Percentiles rank a stretch among this genome's conserved stretches.
Evolutionary conservation across 2,888 invertebrate species (phyloP).

Genomic region (Harpalus rubripes): DNA sequence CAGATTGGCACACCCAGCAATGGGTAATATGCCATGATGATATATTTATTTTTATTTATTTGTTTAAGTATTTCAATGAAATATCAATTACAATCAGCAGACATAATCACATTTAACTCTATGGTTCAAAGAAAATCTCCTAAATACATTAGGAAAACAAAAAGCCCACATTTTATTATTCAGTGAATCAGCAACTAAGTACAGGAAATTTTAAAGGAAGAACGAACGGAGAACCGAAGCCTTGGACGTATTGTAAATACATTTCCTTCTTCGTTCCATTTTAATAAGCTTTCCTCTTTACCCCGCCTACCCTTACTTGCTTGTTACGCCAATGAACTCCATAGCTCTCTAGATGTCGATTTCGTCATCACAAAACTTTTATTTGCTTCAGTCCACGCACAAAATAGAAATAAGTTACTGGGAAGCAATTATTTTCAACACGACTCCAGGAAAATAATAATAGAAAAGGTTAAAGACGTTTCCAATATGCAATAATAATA

Average conservation of each 20-base stretch:
- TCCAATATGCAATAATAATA: background rate
- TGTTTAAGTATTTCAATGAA: background rate
- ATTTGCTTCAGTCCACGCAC: background rate
- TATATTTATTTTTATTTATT: too few relatives aligned
- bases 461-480: background rate
- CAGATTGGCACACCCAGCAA: too few relatives aligned
- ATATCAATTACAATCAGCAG: background rate
- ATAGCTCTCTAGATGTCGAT: constrained; percentile 17
- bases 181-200: constrained; percentile 8
- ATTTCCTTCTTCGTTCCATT: constrained; percentile 43
- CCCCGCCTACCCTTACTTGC: background rate
- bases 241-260: constrained; percentile 42
- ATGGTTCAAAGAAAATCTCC: constrained; percentile 3
- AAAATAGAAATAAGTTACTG: background rate
- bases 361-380: constrained; percentile 24
- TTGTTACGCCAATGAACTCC: constrained; percentile 28
- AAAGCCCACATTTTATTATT: constrained; percentile 10
- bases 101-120: constrained; percentile 13
- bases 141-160: constrained; percentile 9
- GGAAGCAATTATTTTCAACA: background rate
- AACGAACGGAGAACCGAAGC: constrained; percentile 13
- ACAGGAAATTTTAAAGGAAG: constrained; percentile 13
- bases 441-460: background rate
- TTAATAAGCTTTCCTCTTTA: constrained; percentile 10
- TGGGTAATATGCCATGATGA: too few relatives aligned